Percentiles rank a stretch among this genome's conserved stretches.
phyloP scores from a whole-genome alignment of 1,140 invertebrate species.

The Arion vulgaris region DNA sequence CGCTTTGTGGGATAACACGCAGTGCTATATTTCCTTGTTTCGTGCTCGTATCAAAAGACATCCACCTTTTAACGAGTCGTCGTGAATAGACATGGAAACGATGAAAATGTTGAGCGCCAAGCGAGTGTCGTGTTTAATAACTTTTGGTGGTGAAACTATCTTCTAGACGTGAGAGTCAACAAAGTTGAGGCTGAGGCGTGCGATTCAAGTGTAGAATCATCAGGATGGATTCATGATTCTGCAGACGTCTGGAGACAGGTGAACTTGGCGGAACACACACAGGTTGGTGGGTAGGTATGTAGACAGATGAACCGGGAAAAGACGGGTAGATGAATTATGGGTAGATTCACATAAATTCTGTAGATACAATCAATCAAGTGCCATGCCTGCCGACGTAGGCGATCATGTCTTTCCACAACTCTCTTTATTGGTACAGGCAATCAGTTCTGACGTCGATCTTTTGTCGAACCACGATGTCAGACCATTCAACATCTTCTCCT shows the following conservation, averaged over 20 bases:
- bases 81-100: constrained; percentile 13
- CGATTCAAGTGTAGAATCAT: background rate
- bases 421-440: too few species aligned
- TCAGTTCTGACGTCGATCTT: too few species aligned
- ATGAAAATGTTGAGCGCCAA: background rate
- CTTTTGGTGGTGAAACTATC: background rate
- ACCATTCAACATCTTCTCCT: too few species aligned
- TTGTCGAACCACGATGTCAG: too few species aligned
- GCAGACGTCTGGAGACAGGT: background rate
- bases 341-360: too few species aligned
- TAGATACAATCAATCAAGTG: too few species aligned
- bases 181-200: background rate
- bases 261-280: background rate
- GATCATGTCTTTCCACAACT: too few species aligned
- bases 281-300: too few species aligned
- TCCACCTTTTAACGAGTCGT: background rate
- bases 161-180: background rate
- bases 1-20: constrained; percentile 10
- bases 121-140: constrained; percentile 9
- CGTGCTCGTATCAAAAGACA: constrained; percentile 15
- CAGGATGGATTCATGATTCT: background rate
- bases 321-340: too few species aligned
- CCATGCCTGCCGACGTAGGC: too few species aligned
- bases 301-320: too few species aligned
- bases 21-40: constrained; percentile 17